Percentiles rank a stretch among this genome's conserved stretches.
These are phyloP conservation scores for Ailurus styani DNA, from an alignment of 2,113 vertebrate species.

Conservation along the genomic window DNA sequence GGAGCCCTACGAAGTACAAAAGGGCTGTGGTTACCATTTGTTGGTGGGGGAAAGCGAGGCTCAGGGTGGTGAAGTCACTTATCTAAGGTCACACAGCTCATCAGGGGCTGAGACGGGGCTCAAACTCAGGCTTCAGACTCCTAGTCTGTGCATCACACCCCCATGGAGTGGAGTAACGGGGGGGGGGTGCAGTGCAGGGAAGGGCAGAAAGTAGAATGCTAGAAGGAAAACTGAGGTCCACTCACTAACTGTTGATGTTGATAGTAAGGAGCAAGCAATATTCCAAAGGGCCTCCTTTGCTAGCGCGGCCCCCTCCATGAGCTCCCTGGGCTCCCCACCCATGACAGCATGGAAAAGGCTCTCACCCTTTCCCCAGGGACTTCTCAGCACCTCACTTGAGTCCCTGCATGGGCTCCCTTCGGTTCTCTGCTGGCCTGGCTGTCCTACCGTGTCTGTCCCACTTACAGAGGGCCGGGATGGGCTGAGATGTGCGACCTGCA, in stretches of 20 bases:
- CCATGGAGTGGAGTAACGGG: not conserved
- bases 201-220: no score
- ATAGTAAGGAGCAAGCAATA: not conserved
- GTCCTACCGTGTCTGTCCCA: not conserved
- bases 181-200: no score
- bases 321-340: not conserved
- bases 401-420: no score
- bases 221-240: accelerated
- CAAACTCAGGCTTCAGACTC: not conserved
- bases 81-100: not conserved
- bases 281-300: not conserved
- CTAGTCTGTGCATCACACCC: no score
- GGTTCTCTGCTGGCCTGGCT: not conserved
- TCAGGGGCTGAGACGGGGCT: not conserved
- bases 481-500: not conserved
- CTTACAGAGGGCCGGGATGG: accelerated
- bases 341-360: not conserved
- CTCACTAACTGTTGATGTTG: no score
- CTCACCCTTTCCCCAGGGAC: not conserved
- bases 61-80: not conserved
- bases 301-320: not conserved
- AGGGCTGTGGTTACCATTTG: not conserved
- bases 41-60: not conserved
- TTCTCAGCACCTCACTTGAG: accelerated
- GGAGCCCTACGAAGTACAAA: not conserved